Evolutionary conservation across 2,888 invertebrate species (phyloP).

Genomic region (Rhamphomyia laevipes): DNA sequence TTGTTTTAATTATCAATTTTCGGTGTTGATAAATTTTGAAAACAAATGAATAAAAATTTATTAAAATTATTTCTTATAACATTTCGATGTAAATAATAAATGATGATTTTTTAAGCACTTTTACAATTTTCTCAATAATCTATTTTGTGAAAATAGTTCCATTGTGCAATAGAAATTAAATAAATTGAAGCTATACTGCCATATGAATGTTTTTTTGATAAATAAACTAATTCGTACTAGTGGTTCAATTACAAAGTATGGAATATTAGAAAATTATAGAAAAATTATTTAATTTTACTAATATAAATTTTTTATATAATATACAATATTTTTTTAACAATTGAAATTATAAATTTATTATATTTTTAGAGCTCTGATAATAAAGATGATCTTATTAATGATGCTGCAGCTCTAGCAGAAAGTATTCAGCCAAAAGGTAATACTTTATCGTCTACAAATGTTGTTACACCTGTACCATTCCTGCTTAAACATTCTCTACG

Average conservation of each 20-base stretch:
- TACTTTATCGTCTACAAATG: constrained; percentile 87
- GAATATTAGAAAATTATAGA: no score
- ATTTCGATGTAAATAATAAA: not conserved
- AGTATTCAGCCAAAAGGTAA: constrained; percentile 97
- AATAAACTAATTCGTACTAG: no score
- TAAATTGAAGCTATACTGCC: no score
- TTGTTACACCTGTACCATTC: constrained; percentile 87
- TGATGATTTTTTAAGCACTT: not conserved
- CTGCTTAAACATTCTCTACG: constrained; percentile 80
- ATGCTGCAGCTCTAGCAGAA: constrained; percentile 88
- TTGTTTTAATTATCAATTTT: not conserved
- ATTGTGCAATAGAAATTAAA: not conserved
- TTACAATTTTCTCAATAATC: no score
- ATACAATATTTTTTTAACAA: not conserved
- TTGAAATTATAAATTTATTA: not conserved
- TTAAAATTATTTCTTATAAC: not conserved
- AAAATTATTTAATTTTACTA: not conserved
- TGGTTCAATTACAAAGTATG: not conserved
- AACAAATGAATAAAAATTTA: no score
- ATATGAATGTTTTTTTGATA: no score
- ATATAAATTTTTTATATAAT: not conserved
- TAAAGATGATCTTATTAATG: constrained; percentile 67
- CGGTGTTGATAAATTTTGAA: not conserved
- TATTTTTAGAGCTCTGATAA: constrained; percentile 23
- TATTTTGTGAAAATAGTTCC: no score